Conservation (phyloP, 2,113 vertebrate species). For the Chaetops frenatus region DNA sequence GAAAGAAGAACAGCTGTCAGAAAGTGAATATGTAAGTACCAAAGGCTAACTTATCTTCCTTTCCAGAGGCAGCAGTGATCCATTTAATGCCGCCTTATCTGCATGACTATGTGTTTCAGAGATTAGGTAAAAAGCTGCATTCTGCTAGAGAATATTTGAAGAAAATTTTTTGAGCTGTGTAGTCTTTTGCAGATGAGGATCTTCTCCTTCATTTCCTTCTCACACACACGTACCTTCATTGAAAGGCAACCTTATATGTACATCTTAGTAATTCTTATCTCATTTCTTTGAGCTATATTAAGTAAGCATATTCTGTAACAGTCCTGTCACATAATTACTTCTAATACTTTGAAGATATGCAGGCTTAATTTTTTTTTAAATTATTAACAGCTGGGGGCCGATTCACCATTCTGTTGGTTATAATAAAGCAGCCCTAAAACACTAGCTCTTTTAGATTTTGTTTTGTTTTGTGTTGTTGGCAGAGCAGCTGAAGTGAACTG, state of each 20-base stretch:
- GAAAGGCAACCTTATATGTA: background rate
- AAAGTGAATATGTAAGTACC: background rate
- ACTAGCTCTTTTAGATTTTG: background rate
- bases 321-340: background rate
- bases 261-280: background rate
- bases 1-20: background rate
- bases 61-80: constrained; percentile 7
- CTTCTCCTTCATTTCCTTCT: background rate
- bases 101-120: background rate
- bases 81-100: constrained; percentile 23
- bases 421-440: background rate
- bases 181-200: background rate
- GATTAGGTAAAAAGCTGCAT: background rate
- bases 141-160: background rate
- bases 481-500: background rate
- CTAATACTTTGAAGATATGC: background rate
- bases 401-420: background rate
- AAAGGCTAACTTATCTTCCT: constrained; percentile 13
- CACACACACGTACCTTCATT: background rate
- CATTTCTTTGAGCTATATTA: background rate
- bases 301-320: background rate
- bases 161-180: background rate
- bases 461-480: background rate
- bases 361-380: background rate
- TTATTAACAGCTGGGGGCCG: background rate